A percentile compares a stretch with the other conserved stretches of the same genome.
phyloP scores from a whole-genome alignment of 1,140 invertebrate species.

The Neodiprion lecontei region DNA sequence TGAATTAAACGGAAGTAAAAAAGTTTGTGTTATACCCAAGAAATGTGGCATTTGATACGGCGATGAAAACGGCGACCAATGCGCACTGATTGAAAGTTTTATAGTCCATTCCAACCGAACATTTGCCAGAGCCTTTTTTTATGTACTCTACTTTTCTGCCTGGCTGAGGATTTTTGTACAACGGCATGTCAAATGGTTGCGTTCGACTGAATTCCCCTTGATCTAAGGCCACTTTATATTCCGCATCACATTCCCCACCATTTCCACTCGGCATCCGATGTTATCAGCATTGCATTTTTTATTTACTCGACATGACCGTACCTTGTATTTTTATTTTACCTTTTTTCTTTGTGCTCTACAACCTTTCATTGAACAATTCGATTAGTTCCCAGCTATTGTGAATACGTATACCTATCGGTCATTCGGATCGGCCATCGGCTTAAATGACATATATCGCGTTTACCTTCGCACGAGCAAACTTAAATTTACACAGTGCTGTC shows the following conservation, averaged over 20 bases:
- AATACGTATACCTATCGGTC: no score
- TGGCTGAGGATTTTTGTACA: neutral
- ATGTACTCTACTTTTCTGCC: neutral
- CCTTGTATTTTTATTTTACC: neutral
- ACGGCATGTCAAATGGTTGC: neutral
- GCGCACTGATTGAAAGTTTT: neutral
- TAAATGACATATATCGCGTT: no score
- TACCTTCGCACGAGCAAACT: no score
- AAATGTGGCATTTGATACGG: neutral
- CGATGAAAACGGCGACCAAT: neutral
- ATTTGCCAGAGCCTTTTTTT: neutral
- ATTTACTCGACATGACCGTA: neutral
- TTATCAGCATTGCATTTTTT: conserved; percentile 1
- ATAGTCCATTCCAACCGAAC: neutral
- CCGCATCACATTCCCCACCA: neutral
- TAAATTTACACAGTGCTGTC: no score
- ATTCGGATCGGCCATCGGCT: no score
- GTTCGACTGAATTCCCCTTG: conserved; percentile 4
- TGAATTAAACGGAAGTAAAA: neutral
- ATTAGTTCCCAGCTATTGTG: no score
- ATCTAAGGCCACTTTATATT: neutral
- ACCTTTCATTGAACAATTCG: no score
- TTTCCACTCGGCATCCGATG: neutral
- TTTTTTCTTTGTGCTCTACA: neutral
- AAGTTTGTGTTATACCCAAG: neutral